These are phyloP conservation scores for Spea bombifrons DNA, from an alignment of 2,113 vertebrate genomes.

Conservation along the genomic window DNA sequence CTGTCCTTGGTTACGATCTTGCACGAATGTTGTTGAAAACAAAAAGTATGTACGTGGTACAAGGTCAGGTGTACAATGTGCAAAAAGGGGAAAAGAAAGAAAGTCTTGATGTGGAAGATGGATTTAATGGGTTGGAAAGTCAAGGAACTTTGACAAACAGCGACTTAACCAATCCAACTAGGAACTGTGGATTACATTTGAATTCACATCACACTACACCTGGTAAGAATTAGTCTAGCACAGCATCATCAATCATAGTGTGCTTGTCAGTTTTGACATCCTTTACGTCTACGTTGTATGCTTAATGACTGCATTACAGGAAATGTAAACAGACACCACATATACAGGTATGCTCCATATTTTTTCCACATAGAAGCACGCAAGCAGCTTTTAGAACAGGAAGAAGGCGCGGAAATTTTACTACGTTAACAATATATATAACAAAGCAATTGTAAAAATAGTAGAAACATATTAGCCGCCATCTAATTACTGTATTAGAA, in stretches of 20 bases:
- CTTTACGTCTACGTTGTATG: conserved; percentile 72
- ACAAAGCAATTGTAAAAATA: conserved; percentile 19
- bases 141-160: conserved; percentile 64
- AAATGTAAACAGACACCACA: conserved; percentile 80
- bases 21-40: not conserved
- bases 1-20: conserved; percentile 7
- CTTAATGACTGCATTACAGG: conserved; percentile 81
- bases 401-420: conserved; percentile 30
- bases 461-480: not conserved
- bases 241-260: conserved; percentile 77
- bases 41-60: conserved; percentile 46
- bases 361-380: conserved; percentile 52
- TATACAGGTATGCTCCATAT: conserved; percentile 66
- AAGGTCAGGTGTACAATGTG: conserved; percentile 35
- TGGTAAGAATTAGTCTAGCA: conserved; percentile 82
- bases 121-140: conserved; percentile 63
- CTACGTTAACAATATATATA: not conserved
- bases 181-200: conserved; percentile 68
- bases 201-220: conserved; percentile 79
- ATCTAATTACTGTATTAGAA: not conserved
- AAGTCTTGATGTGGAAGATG: conserved; percentile 60
- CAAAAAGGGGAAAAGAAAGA: conserved; percentile 17
- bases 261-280: conserved; percentile 78
- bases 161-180: conserved; percentile 72
- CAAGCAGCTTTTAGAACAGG: conserved; percentile 46